Percentiles rank a stretch among this genome's conserved stretches.
Evolutionary conservation across 2,113 vertebrate genomes (phyloP).

Genomic region (Mirounga angustirostris): DNA sequence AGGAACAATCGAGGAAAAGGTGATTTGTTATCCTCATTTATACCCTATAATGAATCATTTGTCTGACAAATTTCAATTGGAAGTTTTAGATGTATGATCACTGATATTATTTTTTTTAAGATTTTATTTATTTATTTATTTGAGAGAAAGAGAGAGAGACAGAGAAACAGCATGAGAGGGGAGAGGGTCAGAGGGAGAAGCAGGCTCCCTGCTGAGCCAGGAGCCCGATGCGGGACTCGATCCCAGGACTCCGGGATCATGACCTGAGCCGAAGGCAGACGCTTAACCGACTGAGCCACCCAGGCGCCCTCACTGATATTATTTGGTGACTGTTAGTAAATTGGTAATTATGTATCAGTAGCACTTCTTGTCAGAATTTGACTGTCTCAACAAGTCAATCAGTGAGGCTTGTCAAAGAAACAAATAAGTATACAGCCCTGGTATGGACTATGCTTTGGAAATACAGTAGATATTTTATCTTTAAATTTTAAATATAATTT

Average conservation of each 20-base stretch:
- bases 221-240: too few species aligned
- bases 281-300: too few species aligned
- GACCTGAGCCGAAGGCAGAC: too few species aligned
- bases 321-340: not conserved
- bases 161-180: too few species aligned
- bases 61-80: conserved; percentile 76
- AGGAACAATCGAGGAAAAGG: conserved; percentile 40
- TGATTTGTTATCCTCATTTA: conserved; percentile 71
- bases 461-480: not conserved
- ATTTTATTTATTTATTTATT: too few species aligned
- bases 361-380: conserved; percentile 74
- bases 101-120: too few species aligned
- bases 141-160: too few species aligned
- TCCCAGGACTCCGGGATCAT: too few species aligned
- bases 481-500: not conserved
- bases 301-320: conserved; percentile 55
- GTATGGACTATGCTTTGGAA: not conserved
- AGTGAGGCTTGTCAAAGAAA: conserved; percentile 56
- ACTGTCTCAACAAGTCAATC: conserved; percentile 42
- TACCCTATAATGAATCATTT: conserved; percentile 78
- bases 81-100: not conserved
- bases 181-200: too few species aligned
- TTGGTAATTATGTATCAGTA: conserved; percentile 60
- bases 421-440: conserved; percentile 6
- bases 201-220: too few species aligned